phyloP scores from a whole-genome alignment of 2,797 vertebrate genomes.

The Rousettus madagascariensis region DNA sequence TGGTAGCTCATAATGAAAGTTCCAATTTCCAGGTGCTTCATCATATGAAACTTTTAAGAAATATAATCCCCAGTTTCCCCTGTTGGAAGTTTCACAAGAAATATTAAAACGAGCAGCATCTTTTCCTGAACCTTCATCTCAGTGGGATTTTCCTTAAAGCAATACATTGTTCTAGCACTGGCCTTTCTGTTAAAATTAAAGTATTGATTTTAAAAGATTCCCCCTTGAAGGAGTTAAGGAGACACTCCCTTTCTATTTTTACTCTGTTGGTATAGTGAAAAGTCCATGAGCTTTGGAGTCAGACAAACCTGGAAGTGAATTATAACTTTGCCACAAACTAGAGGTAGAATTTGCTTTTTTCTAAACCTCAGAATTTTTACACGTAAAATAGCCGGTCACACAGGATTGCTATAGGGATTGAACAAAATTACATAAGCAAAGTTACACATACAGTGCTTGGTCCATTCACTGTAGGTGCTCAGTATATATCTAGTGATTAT shows the following conservation, averaged over 20 bases:
- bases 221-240: conserved; percentile 7
- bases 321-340: neutral
- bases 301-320: neutral
- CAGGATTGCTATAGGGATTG: neutral
- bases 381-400: neutral
- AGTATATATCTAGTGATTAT: neutral
- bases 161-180: neutral
- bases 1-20: neutral
- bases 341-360: neutral
- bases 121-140: conserved; percentile 26
- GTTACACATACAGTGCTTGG: neutral
- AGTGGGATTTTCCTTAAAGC: neutral
- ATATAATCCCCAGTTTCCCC: neutral
- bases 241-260: neutral
- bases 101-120: neutral
- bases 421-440: neutral
- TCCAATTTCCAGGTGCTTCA: neutral
- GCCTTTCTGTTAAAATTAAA: conserved; percentile 56
- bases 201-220: conserved; percentile 29
- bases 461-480: neutral
- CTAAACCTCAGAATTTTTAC: neutral
- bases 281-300: neutral
- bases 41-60: conserved; percentile 20
- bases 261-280: neutral
- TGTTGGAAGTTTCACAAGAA: conserved; percentile 3